Evolutionary conservation across 2,113 vertebrate species (phyloP), one percentile per base, ranked within the genome.

Genomic region (Microtus pennsylvanicus): DNA sequence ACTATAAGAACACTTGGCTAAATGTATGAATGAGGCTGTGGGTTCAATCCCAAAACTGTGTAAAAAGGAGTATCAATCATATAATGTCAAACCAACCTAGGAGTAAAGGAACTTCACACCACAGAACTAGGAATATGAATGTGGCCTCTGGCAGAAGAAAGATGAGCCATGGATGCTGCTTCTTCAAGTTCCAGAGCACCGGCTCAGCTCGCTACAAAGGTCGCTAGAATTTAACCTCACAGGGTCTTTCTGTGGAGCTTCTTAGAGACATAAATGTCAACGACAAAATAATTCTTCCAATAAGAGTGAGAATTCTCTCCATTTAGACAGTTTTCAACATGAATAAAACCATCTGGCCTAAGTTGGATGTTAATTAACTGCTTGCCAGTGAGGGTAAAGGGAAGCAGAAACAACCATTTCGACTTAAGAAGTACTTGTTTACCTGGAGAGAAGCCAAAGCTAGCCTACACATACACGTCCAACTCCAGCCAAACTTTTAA

Each of bases 41-140:
- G 22, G 86, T 89, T 89, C 47, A 3, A 30, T 21, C 35, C 38
- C n/a, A 58, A n/a, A 82, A 94, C n/a, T 85, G 58, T 85, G 14
- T 80, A 35, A 76, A 87, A 96, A 91, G 82, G 74, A 50, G 24
- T 78, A 82, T 77, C 45, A 94, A 61, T 93, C 75, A 94, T 91
- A 93, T 67, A 61, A 87, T 65, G 69, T 13, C 21, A 87, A 83
- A 70, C 78, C 55, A 87, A 33, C 33, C 58, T 52, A 50, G n/a
- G 69, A 91, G n/a, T 22, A n/a, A 75, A 93, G 45, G 89, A 82
- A 89, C 14, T 75, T 91, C 70, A 30, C 26, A 93, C 80, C 22
- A 42, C 2, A 33, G 26, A 95, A 33, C 21, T 47, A 63, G 82
- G 35, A 74, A 92, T 13, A n/a, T 2, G 24, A 85, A 28, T 70